Evolutionary conservation across 2,888 invertebrate genomes (phyloP).

Genomic region (Mycalesis mineus): DNA sequence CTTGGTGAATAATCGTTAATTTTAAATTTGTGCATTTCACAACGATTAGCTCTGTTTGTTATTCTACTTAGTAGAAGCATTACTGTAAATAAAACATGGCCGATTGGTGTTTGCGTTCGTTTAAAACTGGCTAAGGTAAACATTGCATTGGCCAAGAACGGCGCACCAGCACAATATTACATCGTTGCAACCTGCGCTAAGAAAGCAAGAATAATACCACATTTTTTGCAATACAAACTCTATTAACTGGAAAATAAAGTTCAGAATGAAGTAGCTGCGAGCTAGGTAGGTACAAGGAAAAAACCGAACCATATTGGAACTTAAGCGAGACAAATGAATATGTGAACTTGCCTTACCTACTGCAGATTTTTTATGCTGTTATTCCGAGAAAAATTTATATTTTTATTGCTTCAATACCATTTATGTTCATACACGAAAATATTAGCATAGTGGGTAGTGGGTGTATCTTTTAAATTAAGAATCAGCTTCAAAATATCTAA

Average conservation of each 20-base stretch:
- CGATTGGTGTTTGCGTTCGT: constrained; percentile 34
- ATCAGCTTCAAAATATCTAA: not conserved
- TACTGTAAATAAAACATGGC: constrained; percentile 46
- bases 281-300: constrained; percentile 14
- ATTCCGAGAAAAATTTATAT: constrained; percentile 2
- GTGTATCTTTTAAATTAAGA: not conserved
- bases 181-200: constrained; percentile 23
- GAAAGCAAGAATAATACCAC: constrained; percentile 12
- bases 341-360: constrained; percentile 21
- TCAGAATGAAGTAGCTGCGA: not conserved
- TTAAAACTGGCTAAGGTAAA: constrained; percentile 40
- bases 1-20: not conserved
- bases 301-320: constrained; percentile 26
- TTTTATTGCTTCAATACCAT: constrained; percentile 1
- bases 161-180: constrained; percentile 28
- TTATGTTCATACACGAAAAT: not conserved
- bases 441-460: not conserved
- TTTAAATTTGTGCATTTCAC: constrained; percentile 12
- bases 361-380: constrained; percentile 14
- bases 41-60: constrained; percentile 37
- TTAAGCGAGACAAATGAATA: constrained; percentile 25
- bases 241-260: constrained; percentile 2
- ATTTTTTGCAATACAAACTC: constrained; percentile 14
- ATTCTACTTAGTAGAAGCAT: constrained; percentile 34
- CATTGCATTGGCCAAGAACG: constrained; percentile 33